Conservation (phyloP, 2,888 invertebrate species). For the Drosophila kanekoi region DNA sequence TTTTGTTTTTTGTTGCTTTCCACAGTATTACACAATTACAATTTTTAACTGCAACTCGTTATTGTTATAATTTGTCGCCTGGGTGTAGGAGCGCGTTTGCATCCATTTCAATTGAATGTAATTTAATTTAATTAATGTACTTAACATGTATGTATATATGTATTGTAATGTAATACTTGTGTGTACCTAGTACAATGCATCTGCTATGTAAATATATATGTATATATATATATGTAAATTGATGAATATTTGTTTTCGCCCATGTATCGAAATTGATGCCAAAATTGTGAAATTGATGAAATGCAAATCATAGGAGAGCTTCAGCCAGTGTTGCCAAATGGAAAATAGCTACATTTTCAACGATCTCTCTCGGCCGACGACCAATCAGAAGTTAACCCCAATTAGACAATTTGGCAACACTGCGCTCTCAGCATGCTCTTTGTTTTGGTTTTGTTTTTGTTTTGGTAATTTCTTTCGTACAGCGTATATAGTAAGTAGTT, state of each 20-base stretch:
- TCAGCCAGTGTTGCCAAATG: too few relatives aligned
- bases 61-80: slow-evolving; percentile 69
- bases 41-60: slow-evolving; percentile 79
- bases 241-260: slow-evolving; percentile 22
- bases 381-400: too few relatives aligned
- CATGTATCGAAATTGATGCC: slow-evolving; percentile 28
- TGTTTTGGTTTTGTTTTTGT: not conserved
- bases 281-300: slow-evolving; percentile 19
- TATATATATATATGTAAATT: slow-evolving; percentile 1
- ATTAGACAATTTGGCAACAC: too few relatives aligned
- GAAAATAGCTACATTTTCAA: too few relatives aligned
- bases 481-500: too few relatives aligned
- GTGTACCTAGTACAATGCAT: slow-evolving; percentile 57
- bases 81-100: slow-evolving; percentile 47
- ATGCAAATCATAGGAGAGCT: slow-evolving; percentile 19
- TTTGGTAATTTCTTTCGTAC: slow-evolving; percentile 11
- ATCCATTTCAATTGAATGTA: slow-evolving; percentile 17
- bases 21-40: slow-evolving; percentile 71
- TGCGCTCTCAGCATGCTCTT: not conserved
- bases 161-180: slow-evolving; percentile 22
- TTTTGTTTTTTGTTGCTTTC: slow-evolving; percentile 33
- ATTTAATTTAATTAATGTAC: not conserved
- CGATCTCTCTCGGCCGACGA: too few relatives aligned
- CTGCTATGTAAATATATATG: slow-evolving; percentile 30
- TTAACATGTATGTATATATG: slow-evolving; percentile 5